phyloP scores from a whole-genome alignment of 2,113 vertebrate species.

The Emydura subglobosa region DNA sequence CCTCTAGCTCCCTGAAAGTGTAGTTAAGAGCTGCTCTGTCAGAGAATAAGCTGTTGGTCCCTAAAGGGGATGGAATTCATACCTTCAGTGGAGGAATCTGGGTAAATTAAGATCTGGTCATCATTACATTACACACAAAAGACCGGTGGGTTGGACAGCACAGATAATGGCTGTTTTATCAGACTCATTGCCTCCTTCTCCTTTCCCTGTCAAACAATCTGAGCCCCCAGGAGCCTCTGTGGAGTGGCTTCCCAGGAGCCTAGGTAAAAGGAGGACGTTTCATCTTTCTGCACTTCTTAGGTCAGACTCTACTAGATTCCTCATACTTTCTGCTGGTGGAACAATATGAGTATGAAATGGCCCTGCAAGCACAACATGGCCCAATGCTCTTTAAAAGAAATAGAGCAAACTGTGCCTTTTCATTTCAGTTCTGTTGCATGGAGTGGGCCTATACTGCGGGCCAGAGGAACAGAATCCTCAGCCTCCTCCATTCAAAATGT shows the following conservation, averaged over 20 bases:
- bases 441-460: not conserved
- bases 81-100: not conserved
- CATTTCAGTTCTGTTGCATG: not conserved
- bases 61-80: not conserved
- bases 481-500: not conserved
- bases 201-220: not conserved
- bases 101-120: not conserved
- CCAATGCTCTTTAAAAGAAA: not conserved
- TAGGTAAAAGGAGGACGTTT: not conserved
- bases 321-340: not conserved
- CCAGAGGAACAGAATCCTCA: not conserved
- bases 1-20: not conserved
- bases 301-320: not conserved
- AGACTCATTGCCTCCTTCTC: not conserved
- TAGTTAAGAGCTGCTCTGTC: not conserved
- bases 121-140: not conserved
- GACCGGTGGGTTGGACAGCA: not conserved
- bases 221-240: not conserved
- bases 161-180: not conserved
- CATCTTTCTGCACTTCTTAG: not conserved
- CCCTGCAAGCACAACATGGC: not conserved
- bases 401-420: not conserved
- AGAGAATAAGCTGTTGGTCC: not conserved
- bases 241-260: not conserved
- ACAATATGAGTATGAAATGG: fast-evolving